phyloP scores from a whole-genome alignment of 2,113 vertebrate species.

The Bufo bufo region DNA sequence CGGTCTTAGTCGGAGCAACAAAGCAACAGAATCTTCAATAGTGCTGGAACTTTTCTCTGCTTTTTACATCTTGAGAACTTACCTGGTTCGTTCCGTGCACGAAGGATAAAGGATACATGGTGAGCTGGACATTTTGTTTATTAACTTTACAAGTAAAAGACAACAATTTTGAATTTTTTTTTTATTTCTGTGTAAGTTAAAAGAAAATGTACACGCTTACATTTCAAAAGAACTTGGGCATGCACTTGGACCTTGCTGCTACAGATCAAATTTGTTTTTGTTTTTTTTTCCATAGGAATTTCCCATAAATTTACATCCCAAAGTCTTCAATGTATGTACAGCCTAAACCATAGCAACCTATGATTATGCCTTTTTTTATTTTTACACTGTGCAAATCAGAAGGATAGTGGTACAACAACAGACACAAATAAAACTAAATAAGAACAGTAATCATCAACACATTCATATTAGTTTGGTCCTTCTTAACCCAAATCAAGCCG shows the following conservation, averaged over 20 bases:
- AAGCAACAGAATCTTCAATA: too few relatives aligned
- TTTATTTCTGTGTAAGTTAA: slow-evolving; percentile 99
- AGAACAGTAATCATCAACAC: slow-evolving; percentile 73
- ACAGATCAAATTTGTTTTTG: slow-evolving; percentile 84
- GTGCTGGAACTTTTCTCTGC: too few relatives aligned
- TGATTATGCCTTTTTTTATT: slow-evolving; percentile 84
- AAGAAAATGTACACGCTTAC: slow-evolving; percentile 97
- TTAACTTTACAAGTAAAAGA: background rate
- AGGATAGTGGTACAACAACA: slow-evolving; percentile 54
- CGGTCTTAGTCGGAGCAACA: too few relatives aligned
- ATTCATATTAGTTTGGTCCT: slow-evolving; percentile 91
- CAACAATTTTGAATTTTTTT: slow-evolving; percentile 67
- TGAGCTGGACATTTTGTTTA: too few relatives aligned
- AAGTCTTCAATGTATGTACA: slow-evolving; percentile 93
- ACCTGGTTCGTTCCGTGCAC: too few relatives aligned
- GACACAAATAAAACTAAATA: slow-evolving; percentile 61
- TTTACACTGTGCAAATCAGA: slow-evolving; percentile 96
- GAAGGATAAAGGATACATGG: too few relatives aligned
- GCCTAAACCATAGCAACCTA: slow-evolving; percentile 97
- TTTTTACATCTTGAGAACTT: too few relatives aligned
- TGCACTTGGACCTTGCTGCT: slow-evolving; percentile 88
- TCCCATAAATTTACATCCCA: slow-evolving; percentile 91
- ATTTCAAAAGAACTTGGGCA: slow-evolving; percentile 91
- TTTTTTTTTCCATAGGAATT: slow-evolving; percentile 96
- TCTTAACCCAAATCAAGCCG: slow-evolving; percentile 77